Evolutionary conservation across 1,140 invertebrate species (phyloP).

Genomic region (Caenorhabditis inopinata): DNA sequence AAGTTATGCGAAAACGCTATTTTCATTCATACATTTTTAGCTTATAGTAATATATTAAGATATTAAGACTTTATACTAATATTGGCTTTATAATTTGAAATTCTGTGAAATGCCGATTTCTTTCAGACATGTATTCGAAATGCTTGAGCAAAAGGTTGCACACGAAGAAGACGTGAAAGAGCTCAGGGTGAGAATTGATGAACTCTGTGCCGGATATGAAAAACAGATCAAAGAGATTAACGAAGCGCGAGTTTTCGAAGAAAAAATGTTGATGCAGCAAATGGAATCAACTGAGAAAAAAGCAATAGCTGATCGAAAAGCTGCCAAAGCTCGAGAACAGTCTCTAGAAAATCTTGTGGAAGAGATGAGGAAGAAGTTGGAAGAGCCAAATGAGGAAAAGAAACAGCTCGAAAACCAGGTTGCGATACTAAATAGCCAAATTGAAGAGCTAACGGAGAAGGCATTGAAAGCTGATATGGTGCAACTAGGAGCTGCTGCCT

Average conservation of each 20-base stretch:
- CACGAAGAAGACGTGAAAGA: not conserved
- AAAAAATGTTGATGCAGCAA: not conserved
- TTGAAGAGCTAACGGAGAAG: not conserved
- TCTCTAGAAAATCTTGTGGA: not conserved
- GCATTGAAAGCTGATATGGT: not conserved
- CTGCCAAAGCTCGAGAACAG: not conserved
- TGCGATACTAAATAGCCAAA: not conserved
- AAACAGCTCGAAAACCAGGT: not conserved
- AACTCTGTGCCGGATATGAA: not conserved
- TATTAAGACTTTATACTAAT: too few relatives aligned
- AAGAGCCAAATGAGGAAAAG: not conserved
- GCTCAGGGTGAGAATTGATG: not conserved
- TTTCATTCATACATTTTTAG: not conserved
- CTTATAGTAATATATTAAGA: too few relatives aligned
- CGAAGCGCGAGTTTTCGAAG: not conserved
- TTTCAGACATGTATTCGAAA: conserved; percentile 8
- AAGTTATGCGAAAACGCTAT: too few relatives aligned
- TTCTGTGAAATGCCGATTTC: too few relatives aligned
- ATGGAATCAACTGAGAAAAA: not conserved
- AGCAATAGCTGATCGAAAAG: not conserved
- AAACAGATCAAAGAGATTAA: not conserved
- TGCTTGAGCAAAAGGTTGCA: conserved; percentile 32
- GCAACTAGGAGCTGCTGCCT: not conserved
- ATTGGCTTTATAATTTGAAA: too few relatives aligned
- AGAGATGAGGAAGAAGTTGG: not conserved